phyloP scores from a whole-genome alignment of 2,113 vertebrate species.

The Hippotragus niger region DNA sequence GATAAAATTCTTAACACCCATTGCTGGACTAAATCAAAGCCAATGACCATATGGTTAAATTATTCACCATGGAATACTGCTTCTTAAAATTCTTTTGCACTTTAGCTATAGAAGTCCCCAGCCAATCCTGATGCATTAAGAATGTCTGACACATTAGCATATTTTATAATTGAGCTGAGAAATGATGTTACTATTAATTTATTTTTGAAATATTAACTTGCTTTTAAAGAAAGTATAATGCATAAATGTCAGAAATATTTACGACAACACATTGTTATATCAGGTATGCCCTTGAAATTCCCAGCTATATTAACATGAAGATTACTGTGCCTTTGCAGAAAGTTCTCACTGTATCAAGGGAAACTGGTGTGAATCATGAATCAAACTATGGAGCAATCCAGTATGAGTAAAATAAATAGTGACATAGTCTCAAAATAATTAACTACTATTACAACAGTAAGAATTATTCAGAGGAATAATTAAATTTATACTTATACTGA shows the following conservation, averaged over 20 bases:
- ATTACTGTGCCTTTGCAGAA: constrained; percentile 34
- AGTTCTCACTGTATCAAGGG: neutral
- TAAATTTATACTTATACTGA: neutral
- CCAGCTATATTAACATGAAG: constrained; percentile 11
- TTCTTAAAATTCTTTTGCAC: constrained; percentile 64
- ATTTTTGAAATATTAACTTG: constrained; percentile 70
- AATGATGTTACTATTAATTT: constrained; percentile 68
- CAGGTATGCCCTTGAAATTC: constrained; percentile 68
- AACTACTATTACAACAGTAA: neutral
- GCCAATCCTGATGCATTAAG: constrained; percentile 54
- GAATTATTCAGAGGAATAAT: neutral
- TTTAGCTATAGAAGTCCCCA: neutral
- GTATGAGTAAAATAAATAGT: neutral
- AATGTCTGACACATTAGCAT: constrained; percentile 62
- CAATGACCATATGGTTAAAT: constrained; percentile 65
- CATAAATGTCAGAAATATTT: constrained; percentile 62
- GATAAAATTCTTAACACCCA: constrained; percentile 40
- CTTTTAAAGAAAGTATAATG: constrained; percentile 66
- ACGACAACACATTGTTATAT: constrained; percentile 39
- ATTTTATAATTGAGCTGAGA: constrained; percentile 65
- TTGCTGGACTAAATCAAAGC: constrained; percentile 55
- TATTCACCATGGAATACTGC: constrained; percentile 61
- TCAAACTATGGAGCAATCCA: neutral
- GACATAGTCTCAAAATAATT: neutral
- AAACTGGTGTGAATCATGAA: neutral